These are phyloP conservation scores for Nestor notabilis DNA, from an alignment of 2,113 vertebrate genomes.

Conservation along the genomic window DNA sequence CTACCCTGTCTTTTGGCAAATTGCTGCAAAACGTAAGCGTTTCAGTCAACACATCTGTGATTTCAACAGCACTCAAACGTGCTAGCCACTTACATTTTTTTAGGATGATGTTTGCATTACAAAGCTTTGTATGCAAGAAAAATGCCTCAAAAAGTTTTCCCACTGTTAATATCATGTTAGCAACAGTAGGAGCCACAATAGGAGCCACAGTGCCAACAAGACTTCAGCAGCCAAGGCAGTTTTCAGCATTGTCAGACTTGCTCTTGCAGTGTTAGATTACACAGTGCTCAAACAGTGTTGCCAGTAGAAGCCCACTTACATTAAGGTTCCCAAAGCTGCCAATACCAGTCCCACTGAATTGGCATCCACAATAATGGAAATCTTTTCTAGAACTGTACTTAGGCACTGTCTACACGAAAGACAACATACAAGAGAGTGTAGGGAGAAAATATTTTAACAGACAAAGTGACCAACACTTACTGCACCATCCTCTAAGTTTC, in stretches of 20 bases:
- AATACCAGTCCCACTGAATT: slow-evolving; percentile 68
- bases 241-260: slow-evolving; percentile 62
- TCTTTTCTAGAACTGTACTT: slow-evolving; percentile 70
- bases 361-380: slow-evolving; percentile 67
- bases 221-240: slow-evolving; percentile 63
- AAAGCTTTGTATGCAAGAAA: slow-evolving; percentile 56
- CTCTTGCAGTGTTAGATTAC: slow-evolving; percentile 60
- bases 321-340: slow-evolving; percentile 66
- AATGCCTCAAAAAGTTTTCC: slow-evolving; percentile 43
- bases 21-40: not conserved
- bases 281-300: slow-evolving; percentile 61
- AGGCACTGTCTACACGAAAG: slow-evolving; percentile 60
- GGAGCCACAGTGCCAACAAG: slow-evolving; percentile 29
- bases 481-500: not conserved
- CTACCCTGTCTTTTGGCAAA: not conserved
- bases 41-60: slow-evolving; percentile 22
- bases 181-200: slow-evolving; percentile 61
- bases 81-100: not conserved
- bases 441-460: slow-evolving; percentile 59
- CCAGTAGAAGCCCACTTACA: slow-evolving; percentile 65
- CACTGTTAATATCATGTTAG: slow-evolving; percentile 64
- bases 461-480: not conserved
- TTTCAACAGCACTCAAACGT: slow-evolving; percentile 20
- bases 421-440: slow-evolving; percentile 62
- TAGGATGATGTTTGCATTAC: not conserved